phyloP scores from a whole-genome alignment of 2,888 invertebrate genomes.

The Agrenia bidenticulata region DNA sequence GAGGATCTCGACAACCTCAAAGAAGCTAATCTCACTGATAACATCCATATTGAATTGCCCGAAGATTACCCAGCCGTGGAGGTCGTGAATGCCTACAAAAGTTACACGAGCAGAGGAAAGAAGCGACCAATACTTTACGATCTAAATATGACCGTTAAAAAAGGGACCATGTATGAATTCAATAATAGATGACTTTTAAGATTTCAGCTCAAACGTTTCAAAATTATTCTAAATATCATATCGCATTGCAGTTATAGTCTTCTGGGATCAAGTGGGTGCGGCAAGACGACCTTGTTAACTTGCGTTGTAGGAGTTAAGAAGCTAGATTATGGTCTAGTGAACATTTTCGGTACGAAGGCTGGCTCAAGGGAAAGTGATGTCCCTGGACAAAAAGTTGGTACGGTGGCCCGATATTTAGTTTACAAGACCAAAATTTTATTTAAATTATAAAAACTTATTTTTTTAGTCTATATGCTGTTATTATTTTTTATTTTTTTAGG shows the following conservation, averaged over 20 bases:
- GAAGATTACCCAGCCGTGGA: neutral
- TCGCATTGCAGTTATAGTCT: conserved; percentile 15
- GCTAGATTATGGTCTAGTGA: conserved; percentile 55
- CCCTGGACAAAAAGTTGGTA: conserved; percentile 58
- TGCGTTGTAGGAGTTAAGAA: conserved; percentile 57
- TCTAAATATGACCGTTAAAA: neutral
- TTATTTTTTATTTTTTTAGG: neutral
- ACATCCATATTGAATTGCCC: too few species aligned
- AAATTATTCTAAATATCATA: too few species aligned
- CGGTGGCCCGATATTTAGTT: too few species aligned
- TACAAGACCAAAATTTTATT: too few species aligned
- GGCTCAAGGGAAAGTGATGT: conserved; percentile 56
- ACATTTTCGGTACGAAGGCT: conserved; percentile 56
- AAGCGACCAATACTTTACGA: neutral
- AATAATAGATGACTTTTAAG: neutral
- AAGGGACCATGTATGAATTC: neutral
- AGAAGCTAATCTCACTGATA: too few species aligned
- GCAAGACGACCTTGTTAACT: conserved; percentile 56
- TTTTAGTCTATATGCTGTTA: too few species aligned
- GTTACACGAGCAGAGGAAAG: neutral
- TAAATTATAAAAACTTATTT: too few species aligned
- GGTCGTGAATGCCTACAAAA: neutral
- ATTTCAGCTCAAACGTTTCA: neutral
- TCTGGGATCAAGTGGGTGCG: conserved; percentile 62
- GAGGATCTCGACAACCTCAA: too few species aligned